Base-by-base conservation (phyloP, 2,113 vertebrate genomes). In the Cyanoderma ruficeps region DNA sequence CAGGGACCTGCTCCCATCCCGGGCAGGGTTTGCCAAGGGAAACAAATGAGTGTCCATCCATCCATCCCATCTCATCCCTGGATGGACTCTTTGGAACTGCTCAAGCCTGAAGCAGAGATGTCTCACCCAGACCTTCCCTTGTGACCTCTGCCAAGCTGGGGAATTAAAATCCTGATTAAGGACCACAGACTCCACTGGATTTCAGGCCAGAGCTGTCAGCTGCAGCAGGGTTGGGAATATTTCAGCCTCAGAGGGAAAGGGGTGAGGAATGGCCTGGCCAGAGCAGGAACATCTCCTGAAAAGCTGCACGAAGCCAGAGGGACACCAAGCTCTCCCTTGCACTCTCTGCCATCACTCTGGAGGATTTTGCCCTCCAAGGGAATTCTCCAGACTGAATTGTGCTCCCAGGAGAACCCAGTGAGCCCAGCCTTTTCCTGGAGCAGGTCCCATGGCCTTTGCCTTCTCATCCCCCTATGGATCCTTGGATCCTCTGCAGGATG, bases 111-210 rank as follows among this genome's bases (percentile, higher is more conserved):
- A 33, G 64, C 67, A 42, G 39, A 30, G 15, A 6, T 20, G 24
- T 12, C 53, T 64, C 46, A 27, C 2, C 4, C 30, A 67, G 47
- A 23, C 31, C 55, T 65, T 39, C 47, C 53, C 52, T 33, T 24
- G 1, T 10, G 23, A 31, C 44, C 21, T 59, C 67, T 41, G 69
- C 49, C 50, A 21, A 37, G 49, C 31, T 61, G 87, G 30, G 9
- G 15, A 67, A 22, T 53, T 19, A 8, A 83, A 93, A 67, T 16
- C 17, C 3, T 13, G 37, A 21, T 0, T 1, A 6, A 65, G 23
- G 41, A 37, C 11, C 0, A 1, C 21, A 7, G 31, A 14, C 0
- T 2, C 41, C 2, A 0, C 44, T 47, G 50, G 14, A 4, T 49
- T 61, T 35, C 41, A 33, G 70, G 35, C 18, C 21, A 55, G 55